Evolutionary conservation across 2,797 vertebrate species (phyloP).

Genomic region (Oreonectes daqikongensis): DNA sequence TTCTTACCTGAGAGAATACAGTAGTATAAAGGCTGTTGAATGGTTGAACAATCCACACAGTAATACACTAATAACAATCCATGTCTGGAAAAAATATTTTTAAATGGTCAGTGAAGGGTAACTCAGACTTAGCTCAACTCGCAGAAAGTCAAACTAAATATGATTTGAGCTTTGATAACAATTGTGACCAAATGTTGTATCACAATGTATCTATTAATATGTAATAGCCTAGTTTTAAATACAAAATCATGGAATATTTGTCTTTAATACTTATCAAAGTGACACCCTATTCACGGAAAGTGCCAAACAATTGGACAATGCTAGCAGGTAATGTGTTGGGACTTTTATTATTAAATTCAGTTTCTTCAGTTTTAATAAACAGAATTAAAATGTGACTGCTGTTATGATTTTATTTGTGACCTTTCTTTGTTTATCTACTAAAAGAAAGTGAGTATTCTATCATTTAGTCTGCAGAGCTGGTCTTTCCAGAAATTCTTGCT

Average conservation of each 20-base stretch:
- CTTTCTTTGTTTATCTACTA: not conserved
- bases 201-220: not conserved
- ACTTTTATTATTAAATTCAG: not conserved
- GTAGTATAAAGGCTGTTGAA: not conserved
- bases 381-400: not conserved
- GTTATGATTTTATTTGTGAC: conserved; percentile 36
- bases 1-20: conserved; percentile 5
- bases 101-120: not conserved
- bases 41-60: conserved; percentile 14
- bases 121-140: too few relatives aligned
- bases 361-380: not conserved
- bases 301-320: not conserved
- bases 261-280: not conserved
- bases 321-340: not conserved
- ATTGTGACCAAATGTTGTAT: too few relatives aligned
- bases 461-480: conserved; percentile 71
- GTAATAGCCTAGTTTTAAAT: not conserved
- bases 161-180: too few relatives aligned
- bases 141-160: too few relatives aligned
- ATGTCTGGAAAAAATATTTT: conserved; percentile 21
- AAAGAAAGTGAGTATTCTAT: conserved; percentile 53
- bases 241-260: not conserved
- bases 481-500: conserved; percentile 79
- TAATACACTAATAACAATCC: not conserved
- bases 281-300: too few relatives aligned